Conservation (phyloP, 64 coral and sea anemone genomes). For the Acropora tenuis region DNA sequence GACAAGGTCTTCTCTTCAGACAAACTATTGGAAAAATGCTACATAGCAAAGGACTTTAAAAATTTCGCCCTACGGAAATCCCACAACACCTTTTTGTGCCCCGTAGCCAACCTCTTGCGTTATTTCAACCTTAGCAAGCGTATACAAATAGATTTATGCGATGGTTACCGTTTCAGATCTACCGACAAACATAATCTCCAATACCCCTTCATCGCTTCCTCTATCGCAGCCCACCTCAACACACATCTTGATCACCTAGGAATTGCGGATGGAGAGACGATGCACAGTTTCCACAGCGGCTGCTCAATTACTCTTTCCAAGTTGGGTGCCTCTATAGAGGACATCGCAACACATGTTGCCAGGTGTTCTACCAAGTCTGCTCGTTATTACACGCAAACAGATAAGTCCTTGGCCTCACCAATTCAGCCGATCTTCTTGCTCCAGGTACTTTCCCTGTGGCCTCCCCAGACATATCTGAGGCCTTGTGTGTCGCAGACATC, state of each 20-base stretch:
- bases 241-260: slow-evolving; percentile 8
- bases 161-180: slow-evolving; percentile 19
- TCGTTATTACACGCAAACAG: background rate
- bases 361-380: background rate
- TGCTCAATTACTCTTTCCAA: slow-evolving; percentile 32
- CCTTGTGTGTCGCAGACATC: background rate
- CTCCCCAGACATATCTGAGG: background rate
- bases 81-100: background rate
- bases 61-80: slow-evolving; percentile 10
- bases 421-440: background rate
- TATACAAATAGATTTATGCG: slow-evolving; percentile 29
- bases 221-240: background rate
- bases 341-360: slow-evolving; percentile 3
- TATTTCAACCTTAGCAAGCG: slow-evolving; percentile 28
- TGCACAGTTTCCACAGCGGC: slow-evolving; percentile 17
- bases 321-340: background rate
- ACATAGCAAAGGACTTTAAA: background rate
- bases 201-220: background rate
- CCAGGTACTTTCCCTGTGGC: background rate
- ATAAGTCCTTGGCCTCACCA: slow-evolving; percentile 7
- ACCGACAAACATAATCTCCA: background rate
- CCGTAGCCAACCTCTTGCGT: slow-evolving; percentile 14
- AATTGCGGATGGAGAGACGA: slow-evolving; percentile 33
- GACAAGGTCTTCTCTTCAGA: background rate
- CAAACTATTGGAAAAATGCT: slow-evolving; percentile 38